phyloP scores from a whole-genome alignment of 2,113 vertebrate species.

The Micromys minutus region DNA sequence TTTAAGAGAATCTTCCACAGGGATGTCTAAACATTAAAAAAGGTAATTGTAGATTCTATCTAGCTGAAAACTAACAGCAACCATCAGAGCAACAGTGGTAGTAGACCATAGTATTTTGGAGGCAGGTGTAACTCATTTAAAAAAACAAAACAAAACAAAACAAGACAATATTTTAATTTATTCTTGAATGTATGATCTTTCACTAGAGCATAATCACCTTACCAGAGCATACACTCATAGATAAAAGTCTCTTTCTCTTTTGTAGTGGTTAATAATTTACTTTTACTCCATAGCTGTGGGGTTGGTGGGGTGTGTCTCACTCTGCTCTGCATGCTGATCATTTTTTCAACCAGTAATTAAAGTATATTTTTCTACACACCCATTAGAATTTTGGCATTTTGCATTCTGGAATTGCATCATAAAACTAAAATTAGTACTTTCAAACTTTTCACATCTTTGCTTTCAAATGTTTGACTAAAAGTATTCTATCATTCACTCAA shows the following conservation, averaged over 20 bases:
- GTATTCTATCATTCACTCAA: background rate
- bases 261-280: background rate
- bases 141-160: no score
- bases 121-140: no score
- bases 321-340: no score
- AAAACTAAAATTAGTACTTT: background rate
- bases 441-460: background rate
- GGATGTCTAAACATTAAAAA: background rate
- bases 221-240: background rate
- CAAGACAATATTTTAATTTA: background rate
- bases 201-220: background rate
- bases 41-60: background rate
- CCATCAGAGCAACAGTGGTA: background rate
- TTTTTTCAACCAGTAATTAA: background rate
- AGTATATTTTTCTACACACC: background rate
- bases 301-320: no score
- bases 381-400: background rate
- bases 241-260: background rate
- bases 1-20: no score
- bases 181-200: background rate
- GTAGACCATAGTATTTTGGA: background rate
- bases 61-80: background rate
- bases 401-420: background rate
- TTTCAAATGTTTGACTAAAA: background rate
- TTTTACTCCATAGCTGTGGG: background rate